Evolutionary conservation across 2,113 vertebrate species (phyloP).

Genomic region (Pontoporia blainvillei): DNA sequence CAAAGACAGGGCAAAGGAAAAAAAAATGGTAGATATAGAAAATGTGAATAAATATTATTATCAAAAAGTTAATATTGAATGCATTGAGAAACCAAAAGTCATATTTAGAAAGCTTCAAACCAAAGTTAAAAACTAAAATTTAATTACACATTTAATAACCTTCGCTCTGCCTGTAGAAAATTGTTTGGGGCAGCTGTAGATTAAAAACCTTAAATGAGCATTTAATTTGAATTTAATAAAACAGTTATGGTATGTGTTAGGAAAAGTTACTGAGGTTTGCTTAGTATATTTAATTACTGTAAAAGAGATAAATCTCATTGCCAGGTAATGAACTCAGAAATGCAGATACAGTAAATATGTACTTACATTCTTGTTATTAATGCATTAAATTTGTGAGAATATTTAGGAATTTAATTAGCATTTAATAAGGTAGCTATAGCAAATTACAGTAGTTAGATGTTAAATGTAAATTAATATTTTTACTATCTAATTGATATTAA

Average conservation of each 20-base stretch:
- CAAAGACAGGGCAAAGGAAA: not conserved
- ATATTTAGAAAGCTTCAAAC: slow-evolving; percentile 18
- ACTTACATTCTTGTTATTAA: slow-evolving; percentile 87
- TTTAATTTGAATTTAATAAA: slow-evolving; percentile 89
- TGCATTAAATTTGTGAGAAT: slow-evolving; percentile 88
- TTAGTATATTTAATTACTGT: slow-evolving; percentile 88
- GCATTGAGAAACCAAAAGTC: slow-evolving; percentile 30
- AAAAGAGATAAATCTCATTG: slow-evolving; percentile 87
- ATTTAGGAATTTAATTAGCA: slow-evolving; percentile 90
- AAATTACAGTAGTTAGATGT: slow-evolving; percentile 85
- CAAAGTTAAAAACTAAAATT: slow-evolving; percentile 57
- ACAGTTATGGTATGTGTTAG: slow-evolving; percentile 85
- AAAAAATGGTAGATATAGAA: not conserved
- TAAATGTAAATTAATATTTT: slow-evolving; percentile 89
- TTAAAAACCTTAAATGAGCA: slow-evolving; percentile 82
- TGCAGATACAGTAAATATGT: slow-evolving; percentile 88
- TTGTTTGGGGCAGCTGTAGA: slow-evolving; percentile 81
- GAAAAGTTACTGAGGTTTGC: slow-evolving; percentile 88
- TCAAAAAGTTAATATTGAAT: slow-evolving; percentile 46
- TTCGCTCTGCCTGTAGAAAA: slow-evolving; percentile 73
- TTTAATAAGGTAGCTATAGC: slow-evolving; percentile 88
- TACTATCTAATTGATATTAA: slow-evolving; percentile 88
- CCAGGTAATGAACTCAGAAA: slow-evolving; percentile 86
- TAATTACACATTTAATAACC: slow-evolving; percentile 74
- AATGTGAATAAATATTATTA: slow-evolving; percentile 35